phyloP scores from a whole-genome alignment of 2,113 vertebrate species.

The Oncorhynchus clarkii region DNA sequence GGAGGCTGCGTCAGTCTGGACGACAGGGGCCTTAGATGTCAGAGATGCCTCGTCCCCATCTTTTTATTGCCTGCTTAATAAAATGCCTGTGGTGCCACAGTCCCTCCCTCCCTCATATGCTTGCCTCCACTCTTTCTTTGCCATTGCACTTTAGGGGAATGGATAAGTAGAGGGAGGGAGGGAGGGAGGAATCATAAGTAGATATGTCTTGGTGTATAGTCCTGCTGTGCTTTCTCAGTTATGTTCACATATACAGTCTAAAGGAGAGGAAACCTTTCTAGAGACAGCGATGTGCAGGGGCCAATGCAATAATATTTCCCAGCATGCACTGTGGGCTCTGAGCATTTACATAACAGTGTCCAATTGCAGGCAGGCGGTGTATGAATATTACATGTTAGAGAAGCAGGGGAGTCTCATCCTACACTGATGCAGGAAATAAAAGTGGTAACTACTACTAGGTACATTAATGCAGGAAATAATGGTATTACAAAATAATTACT shows the following conservation, averaged over 20 bases:
- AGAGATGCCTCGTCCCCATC: slow-evolving; percentile 61
- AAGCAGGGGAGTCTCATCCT: neutral
- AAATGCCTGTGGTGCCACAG: neutral
- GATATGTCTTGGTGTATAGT: neutral
- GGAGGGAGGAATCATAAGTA: neutral
- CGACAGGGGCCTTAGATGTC: slow-evolving; percentile 54
- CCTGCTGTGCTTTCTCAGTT: neutral
- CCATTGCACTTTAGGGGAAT: neutral
- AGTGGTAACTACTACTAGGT: neutral
- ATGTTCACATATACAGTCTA: neutral
- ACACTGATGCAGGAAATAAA: neutral
- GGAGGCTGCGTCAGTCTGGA: slow-evolving; percentile 49
- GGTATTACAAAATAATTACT: too few species aligned
- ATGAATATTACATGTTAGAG: neutral
- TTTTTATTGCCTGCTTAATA: slow-evolving; percentile 53
- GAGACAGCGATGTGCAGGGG: neutral
- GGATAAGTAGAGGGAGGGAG: neutral
- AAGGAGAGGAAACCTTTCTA: too few species aligned
- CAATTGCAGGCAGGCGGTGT: neutral
- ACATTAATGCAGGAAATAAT: too few species aligned
- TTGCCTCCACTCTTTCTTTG: neutral
- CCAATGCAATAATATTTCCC: neutral
- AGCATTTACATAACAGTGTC: neutral
- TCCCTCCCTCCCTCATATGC: neutral
- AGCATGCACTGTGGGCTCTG: slow-evolving; percentile 6